These are phyloP conservation scores for Acanthochromis polyacanthus DNA, from an alignment of 2,113 vertebrate species.

Conservation along the genomic window DNA sequence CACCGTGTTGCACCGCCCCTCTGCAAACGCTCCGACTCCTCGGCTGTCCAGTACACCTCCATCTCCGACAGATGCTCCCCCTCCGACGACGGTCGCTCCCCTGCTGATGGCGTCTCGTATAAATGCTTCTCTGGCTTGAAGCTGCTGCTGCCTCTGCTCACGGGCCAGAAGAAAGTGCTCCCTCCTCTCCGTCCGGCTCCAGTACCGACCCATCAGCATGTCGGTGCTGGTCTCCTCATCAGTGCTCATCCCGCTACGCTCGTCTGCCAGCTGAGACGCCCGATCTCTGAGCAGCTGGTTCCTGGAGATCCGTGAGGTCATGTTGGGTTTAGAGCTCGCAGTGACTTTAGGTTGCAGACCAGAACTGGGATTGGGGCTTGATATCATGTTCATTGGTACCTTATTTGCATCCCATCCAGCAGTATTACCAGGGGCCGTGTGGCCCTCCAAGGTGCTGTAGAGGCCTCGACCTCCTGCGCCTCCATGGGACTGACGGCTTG, in stretches of 20 bases:
- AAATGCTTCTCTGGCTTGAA: slow-evolving; percentile 52
- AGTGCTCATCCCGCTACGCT: slow-evolving; percentile 82
- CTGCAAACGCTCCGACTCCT: slow-evolving; percentile 50
- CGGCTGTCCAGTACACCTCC: slow-evolving; percentile 47
- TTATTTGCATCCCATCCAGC: slow-evolving; percentile 55
- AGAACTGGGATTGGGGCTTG: slow-evolving; percentile 46
- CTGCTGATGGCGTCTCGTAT: slow-evolving; percentile 42
- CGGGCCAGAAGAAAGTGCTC: slow-evolving; percentile 82
- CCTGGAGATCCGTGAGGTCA: slow-evolving; percentile 68
- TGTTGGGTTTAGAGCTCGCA: slow-evolving; percentile 52
- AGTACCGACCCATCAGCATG: slow-evolving; percentile 81
- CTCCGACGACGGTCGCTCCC: slow-evolving; percentile 11
- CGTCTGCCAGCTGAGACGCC: slow-evolving; percentile 79
- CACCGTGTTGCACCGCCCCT: slow-evolving; percentile 70
- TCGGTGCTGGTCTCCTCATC: slow-evolving; percentile 82
- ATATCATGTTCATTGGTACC: slow-evolving; percentile 25
- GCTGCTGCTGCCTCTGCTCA: slow-evolving; percentile 75
- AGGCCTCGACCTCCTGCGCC: slow-evolving; percentile 68
- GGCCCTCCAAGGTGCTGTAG: slow-evolving; percentile 83
- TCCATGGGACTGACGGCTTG: slow-evolving; percentile 70
- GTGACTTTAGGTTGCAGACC: slow-evolving; percentile 51
- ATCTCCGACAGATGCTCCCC: slow-evolving; percentile 50
- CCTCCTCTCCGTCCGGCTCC: slow-evolving; percentile 83
- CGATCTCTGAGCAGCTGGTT: slow-evolving; percentile 83
- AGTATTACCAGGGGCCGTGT: slow-evolving; percentile 43